Percentiles rank a stretch among this genome's conserved stretches.
Conservation (phyloP, 2,797 vertebrate genomes). For the Liasis olivaceus region DNA sequence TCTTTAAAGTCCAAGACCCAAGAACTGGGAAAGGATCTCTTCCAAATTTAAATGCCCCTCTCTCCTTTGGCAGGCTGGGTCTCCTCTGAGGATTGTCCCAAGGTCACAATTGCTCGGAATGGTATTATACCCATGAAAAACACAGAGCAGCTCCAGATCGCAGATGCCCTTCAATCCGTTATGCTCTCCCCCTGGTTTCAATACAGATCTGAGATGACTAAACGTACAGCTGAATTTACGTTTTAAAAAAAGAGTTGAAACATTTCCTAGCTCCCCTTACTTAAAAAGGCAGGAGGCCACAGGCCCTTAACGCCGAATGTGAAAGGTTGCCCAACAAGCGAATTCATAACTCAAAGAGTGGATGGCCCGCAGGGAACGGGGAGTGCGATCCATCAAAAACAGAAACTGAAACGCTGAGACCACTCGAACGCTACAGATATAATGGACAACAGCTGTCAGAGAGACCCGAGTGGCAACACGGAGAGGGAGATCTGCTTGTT, state of each 20-base stretch:
- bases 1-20: not conserved
- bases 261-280: not conserved
- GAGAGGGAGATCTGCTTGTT: not conserved
- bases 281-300: not conserved
- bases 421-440: not conserved
- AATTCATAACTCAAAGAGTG: conserved; percentile 39
- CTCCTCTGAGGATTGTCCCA: conserved; percentile 8
- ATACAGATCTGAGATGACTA: not conserved
- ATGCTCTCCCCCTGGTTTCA: not conserved
- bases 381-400: not conserved
- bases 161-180: not conserved
- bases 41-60: not conserved
- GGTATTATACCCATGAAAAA: not conserved
- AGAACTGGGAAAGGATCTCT: not conserved
- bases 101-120: not conserved
- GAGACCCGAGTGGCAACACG: not conserved
- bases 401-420: conserved; percentile 15
- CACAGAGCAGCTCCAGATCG: not conserved
- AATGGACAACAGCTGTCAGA: not conserved
- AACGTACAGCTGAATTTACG: not conserved
- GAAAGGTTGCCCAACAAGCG: conserved; percentile 30
- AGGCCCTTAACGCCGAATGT: not conserved
- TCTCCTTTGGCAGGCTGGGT: not conserved
- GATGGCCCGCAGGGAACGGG: not conserved
- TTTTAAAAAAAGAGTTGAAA: not conserved